Evolutionary conservation across 2,797 vertebrate species (phyloP).

Genomic region (Catharus ustulatus): DNA sequence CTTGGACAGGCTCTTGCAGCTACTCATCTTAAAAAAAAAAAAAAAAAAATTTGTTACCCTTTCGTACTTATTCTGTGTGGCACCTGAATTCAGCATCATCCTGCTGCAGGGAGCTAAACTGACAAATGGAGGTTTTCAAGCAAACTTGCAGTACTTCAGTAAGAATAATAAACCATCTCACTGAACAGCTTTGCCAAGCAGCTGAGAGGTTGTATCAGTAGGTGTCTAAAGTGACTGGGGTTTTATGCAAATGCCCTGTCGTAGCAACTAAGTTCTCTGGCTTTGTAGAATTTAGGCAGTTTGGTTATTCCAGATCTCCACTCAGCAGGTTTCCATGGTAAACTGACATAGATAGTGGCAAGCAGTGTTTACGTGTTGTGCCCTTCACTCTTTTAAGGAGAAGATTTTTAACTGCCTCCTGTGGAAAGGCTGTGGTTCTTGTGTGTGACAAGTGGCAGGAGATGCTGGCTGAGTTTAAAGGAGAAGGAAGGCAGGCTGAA

Average conservation of each 20-base stretch:
- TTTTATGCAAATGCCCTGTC: conserved; percentile 7
- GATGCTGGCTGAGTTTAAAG: conserved; percentile 27
- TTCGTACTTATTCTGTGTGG: neutral
- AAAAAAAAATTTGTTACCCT: neutral
- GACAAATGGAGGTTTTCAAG: conserved; percentile 36
- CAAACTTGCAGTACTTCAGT: conserved; percentile 1
- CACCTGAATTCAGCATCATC: neutral
- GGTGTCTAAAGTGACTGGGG: conserved; percentile 37
- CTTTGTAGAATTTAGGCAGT: conserved; percentile 22
- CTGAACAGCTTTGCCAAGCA: conserved; percentile 24
- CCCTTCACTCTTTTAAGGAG: neutral
- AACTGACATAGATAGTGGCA: neutral
- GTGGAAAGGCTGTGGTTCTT: neutral
- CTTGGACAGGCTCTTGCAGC: neutral
- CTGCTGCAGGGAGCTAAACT: neutral
- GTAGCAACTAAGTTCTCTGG: neutral
- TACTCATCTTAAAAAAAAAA: neutral
- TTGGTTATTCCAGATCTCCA: conserved; percentile 25
- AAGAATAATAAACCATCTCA: neutral
- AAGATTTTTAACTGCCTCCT: neutral
- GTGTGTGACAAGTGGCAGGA: neutral
- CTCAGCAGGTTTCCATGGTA: conserved; percentile 27
- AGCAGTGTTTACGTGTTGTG: neutral
- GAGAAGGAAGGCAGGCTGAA: neutral
- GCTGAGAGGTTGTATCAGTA: conserved; percentile 11